phyloP scores from a whole-genome alignment of 1,140 invertebrate species.

The Paramacrobiotus metropolitanus region DNA sequence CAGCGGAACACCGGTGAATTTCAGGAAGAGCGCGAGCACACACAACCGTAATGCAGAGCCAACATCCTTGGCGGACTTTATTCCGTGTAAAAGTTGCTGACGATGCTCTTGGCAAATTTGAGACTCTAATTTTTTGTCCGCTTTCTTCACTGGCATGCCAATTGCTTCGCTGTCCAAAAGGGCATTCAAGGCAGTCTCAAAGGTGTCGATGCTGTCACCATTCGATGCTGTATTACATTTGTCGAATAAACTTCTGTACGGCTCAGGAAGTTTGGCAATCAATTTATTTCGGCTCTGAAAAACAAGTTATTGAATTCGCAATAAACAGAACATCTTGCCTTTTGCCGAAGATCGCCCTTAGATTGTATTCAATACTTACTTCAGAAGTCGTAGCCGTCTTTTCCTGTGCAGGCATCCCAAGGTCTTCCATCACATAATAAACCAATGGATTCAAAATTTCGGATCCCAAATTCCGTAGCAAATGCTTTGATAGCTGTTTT shows the following conservation, averaged over 20 bases:
- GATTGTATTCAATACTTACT: not conserved
- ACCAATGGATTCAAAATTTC: not conserved
- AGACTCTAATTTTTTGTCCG: constrained; percentile 56
- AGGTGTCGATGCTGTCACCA: constrained; percentile 19
- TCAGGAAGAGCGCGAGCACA: not conserved
- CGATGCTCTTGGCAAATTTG: not conserved
- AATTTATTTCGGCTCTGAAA: constrained; percentile 27
- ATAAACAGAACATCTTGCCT: too few relatives aligned
- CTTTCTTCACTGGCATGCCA: constrained; percentile 61
- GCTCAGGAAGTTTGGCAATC: constrained; percentile 31
- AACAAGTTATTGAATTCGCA: constrained; percentile 7
- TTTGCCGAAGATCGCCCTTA: too few relatives aligned
- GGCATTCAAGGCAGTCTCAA: not conserved
- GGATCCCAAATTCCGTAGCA: not conserved
- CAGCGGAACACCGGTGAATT: not conserved
- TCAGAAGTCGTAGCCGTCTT: not conserved
- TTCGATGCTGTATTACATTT: constrained; percentile 22
- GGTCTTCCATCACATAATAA: not conserved
- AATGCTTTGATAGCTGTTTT: not conserved
- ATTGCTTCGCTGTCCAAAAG: constrained; percentile 37
- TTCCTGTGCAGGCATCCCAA: not conserved
- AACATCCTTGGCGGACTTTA: not conserved
- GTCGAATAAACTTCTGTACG: constrained; percentile 27
- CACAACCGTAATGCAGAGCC: not conserved
- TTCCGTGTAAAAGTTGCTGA: not conserved